Evolutionary conservation across 92 coral and sea anemone genomes (phyloP).

Genomic region (Chrysogorgia sp.): DNA sequence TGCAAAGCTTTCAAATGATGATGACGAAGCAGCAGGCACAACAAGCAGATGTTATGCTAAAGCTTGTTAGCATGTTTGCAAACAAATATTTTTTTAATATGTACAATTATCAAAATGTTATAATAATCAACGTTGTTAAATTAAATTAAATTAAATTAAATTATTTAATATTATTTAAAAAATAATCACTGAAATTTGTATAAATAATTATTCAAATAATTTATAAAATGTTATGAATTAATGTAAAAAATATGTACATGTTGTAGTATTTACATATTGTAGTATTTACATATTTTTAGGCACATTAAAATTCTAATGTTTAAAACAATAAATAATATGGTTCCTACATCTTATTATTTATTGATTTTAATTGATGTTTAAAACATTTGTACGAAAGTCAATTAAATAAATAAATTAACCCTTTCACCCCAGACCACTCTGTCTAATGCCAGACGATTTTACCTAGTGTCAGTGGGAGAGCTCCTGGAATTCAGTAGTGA

Average conservation of each 20-base stretch:
- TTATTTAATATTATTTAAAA: too few species aligned
- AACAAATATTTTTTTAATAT: slow-evolving; percentile 12
- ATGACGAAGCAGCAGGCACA: slow-evolving; percentile 17
- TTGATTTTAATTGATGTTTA: background rate
- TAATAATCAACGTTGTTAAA: background rate
- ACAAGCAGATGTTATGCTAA: slow-evolving; percentile 18
- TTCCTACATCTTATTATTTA: too few species aligned
- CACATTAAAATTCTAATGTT: too few species aligned
- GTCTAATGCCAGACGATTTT: too few species aligned
- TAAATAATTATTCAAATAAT: too few species aligned
- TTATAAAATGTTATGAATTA: background rate
- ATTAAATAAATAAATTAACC: too few species aligned
- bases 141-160: background rate
- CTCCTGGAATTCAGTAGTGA: too few species aligned
- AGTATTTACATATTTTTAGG: background rate
- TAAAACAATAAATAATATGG: too few species aligned
- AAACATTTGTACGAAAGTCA: background rate
- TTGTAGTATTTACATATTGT: too few species aligned
- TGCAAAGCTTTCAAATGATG: slow-evolving; percentile 33
- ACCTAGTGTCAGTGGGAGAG: too few species aligned
- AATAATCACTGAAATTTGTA: too few species aligned
- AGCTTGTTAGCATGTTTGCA: slow-evolving; percentile 9
- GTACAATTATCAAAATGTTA: background rate
- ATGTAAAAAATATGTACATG: background rate
- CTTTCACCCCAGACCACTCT: too few species aligned